Base-by-base conservation (phyloP, 2,113 vertebrate genomes). In the Pluvianellus socialis region DNA sequence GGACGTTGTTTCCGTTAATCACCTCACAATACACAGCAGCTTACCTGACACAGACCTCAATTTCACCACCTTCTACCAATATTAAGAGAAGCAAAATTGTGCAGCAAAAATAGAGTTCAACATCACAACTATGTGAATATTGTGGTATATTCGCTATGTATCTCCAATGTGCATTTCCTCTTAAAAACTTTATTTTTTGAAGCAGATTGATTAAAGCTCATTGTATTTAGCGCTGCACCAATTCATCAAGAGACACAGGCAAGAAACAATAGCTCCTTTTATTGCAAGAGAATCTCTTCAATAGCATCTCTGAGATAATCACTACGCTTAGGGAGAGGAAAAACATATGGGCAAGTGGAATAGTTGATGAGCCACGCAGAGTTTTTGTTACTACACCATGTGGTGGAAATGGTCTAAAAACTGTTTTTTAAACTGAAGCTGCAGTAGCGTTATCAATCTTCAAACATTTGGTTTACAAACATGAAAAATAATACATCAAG, bases 231-330 rank as follows among this genome's bases (percentile, higher is more conserved):
- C 4, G 0, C 28, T 47, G 66, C 17, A 61, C 14, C 32, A 42
- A 18, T 62, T 66, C 84, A 73, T 75, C 66, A 72, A 81, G 50
- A 79, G 66, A 49, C 24, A 56, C 7, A 53, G 63, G 66, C 8
- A 73, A 79, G 95, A 86, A 96, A 92, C 80, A 91, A 91, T 19
- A 96, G 75, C 63, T 96, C 40, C 22, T 90, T 79, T 83, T 62
- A 77, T 24, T 86, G 74, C 58, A 24, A 35, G 23, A 73, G 56
- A 49, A 26, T 79, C 45, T 66, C 55, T 89, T 84, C 86, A 79
- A 6, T 4, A 92, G 44, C 68, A 84, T 89, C 83, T 91, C 77
- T 17, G 49, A 84, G 63, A 91, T 52, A 80, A 91, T 73, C 84
- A 49, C 70, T 63, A 10, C 24, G 77, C 45, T 76, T 73, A 55